Evolutionary conservation across 1,140 invertebrate species (phyloP), one percentile per base, ranked within the genome.

Genomic region (Bombus balteatus): DNA sequence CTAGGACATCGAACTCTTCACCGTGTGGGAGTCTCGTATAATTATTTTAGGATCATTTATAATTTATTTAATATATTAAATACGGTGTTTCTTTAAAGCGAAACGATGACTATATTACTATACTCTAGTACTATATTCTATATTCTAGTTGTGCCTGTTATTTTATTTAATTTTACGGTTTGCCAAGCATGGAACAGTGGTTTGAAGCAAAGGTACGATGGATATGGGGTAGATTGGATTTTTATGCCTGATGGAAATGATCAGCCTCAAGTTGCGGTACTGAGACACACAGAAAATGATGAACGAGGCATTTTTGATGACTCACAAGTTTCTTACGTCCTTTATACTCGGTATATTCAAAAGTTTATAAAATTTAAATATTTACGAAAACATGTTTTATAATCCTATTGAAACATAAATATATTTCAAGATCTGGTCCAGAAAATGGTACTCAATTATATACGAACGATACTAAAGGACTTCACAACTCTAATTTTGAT

Each of bases 231-330:
- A 83, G 96, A 96, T 28, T 97, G 96, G 96, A 96, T 97, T 71
- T 96, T 96, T 78, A 96, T 97, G 93, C 96, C 96, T 3, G 96
- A 97, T 92, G 96, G 96, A 22, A 95, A 96, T 85, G 96, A 95
- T 4, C 93, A 95, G 10, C 95, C 96, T 0, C 96, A 96, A 88
- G 96, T 96, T 28, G 96, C 96, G 22, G 93, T 96, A 47, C 81
- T 96, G 8, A 95, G 94, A 73, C 91, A 93, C 4, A 34, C 90
- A 53, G 90, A 83, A 65, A 89, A 88, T 5, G 87, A 90, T 18
- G 79, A 59, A 22, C 92, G 92, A n/a, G 90, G 87, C 41, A 65
- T 93, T 81, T 91, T 94, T 6, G 87, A 92, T 1, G 91, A 90
- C 43, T 86, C 90, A 18, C 76, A 92, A 15, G 93, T 95, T 59